phyloP scores from a whole-genome alignment of 1,140 invertebrate genomes.

The Drosophila micromelanica region DNA sequence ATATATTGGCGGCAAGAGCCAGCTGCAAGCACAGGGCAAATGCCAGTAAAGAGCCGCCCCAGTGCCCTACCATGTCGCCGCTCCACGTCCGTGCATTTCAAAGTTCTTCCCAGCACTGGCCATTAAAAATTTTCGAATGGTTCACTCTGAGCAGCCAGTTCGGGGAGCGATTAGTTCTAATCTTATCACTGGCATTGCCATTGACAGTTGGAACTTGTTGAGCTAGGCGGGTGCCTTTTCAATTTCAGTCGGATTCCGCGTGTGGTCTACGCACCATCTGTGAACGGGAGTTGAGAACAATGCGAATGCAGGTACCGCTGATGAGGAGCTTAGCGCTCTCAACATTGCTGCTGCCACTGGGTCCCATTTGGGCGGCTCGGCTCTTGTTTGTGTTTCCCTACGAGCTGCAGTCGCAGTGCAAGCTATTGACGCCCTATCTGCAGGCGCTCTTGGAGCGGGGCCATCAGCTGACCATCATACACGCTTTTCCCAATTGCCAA shows the following conservation, averaged over 20 bases:
- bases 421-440: slow-evolving; percentile 45
- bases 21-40: slow-evolving; percentile 24
- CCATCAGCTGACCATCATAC: slow-evolving; percentile 62
- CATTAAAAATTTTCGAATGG: background rate
- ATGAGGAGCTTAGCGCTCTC: background rate
- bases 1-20: slow-evolving; percentile 47
- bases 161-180: slow-evolving; percentile 5
- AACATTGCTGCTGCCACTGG: background rate
- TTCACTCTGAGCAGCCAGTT: background rate
- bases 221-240: background rate
- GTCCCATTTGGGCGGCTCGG: background rate
- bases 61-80: slow-evolving; percentile 20
- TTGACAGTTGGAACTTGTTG: background rate
- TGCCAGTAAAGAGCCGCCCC: slow-evolving; percentile 11
- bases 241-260: slow-evolving; percentile 1
- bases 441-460: slow-evolving; percentile 43
- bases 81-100: slow-evolving; percentile 47
- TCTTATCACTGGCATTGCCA: slow-evolving; percentile 30
- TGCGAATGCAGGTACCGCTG: background rate
- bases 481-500: slow-evolving; percentile 34
- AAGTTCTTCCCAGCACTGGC: slow-evolving; percentile 22
- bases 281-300: too few relatives aligned
- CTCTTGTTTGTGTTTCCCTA: slow-evolving; percentile 52
- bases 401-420: slow-evolving; percentile 46
- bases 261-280: background rate